Base-by-base conservation (phyloP, 2,113 vertebrate species). In the Actenoides lindsayi region DNA sequence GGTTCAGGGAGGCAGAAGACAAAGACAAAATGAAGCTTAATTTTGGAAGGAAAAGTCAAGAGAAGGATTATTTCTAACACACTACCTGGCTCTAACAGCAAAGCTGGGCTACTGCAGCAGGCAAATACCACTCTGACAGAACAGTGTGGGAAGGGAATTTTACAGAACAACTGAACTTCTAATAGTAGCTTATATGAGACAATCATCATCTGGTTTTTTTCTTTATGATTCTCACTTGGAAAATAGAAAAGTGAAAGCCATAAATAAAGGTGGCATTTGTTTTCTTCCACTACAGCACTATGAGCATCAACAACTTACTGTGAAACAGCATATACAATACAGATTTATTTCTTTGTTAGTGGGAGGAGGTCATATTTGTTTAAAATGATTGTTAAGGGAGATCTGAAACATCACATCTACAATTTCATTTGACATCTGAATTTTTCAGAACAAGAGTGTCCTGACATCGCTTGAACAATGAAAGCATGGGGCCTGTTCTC, bases 401-500 rank as follows among this genome's bases (percentile, higher is more conserved):
- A 96, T 74, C 79, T 94, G 91, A 97, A 91, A 94, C 74, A 51
- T 89, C 27, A 15, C 30, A 10, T 75, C 67, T 63, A 77, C 39
- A 75, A 89, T 91, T 93, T 94, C 75, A 67, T 74, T 69, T 95
- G 92, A 89, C 73, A 90, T 76, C 89, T 94, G 59, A 90, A 73
- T 89, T 93, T 81, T 90, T 89, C 90, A 91, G 85, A 91, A 94
- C 70, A 73, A 81, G 92, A 95, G 65, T 67, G 71, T n/a, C 75
- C 50, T 92, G 71, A 91, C 83, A 57, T 96, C 69, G 87, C 94
- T 48, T 83, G 56, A 95, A 91, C 95, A 89, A 88, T 80, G 87
- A 96, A 95, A 96, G 83, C 94, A 92, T 65, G 48, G 65, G 56
- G 81, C 50, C 91, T 96, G 88, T 91, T 94, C 84, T 95, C 87